Base-by-base conservation (phyloP, 2,113 vertebrate species). In the Amphiprion ocellaris region DNA sequence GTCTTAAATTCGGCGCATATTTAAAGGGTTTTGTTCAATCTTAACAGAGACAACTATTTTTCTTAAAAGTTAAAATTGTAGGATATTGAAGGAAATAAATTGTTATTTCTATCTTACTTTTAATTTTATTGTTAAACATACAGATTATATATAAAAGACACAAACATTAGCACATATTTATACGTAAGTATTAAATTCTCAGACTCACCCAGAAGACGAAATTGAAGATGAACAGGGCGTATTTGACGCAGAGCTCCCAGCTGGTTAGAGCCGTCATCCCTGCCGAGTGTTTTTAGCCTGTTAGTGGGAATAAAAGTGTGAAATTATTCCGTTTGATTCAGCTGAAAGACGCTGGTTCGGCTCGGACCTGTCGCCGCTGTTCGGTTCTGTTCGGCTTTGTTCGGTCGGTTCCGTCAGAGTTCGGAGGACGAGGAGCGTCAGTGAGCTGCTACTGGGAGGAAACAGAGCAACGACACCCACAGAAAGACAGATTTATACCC, bases 151-250 rank as follows among this genome's bases (percentile, higher is more conserved):
- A 37, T 37, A 37, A 37, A 37, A 44, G 1, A 44, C 41, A 44
- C 12, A 44, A 12, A 44, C 41, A 44, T 15, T 44, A 44, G 41
- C 41, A 14, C 6, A 44, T 4, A 44, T 44, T 14, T 44, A 44
- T 37, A 10, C 8, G 9, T 7, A 37, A 37, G 9, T 10, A 37
- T 37, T 37, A 9, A 10, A 37, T 9, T 37, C 9, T 10, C 7
- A 17, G 4, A 61, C 88, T 96, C 62, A 97, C 97, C 97, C 97
- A 97, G 79, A 96, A 97, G 33, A 97, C 26, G 89, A 97, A 97
- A 81, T 97, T 97, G 73, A 97, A 97, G 84, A 91, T 93, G 82
- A 97, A 97, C 12, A 97, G 94, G 16, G 96, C 89, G 74, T 97
- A 97, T 70, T 97, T 97, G 84, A 97, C 95, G 80, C 96, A 97